These are phyloP conservation scores for Geopemphigus sp. DNA, from an alignment of 1,140 invertebrate genomes.

Conservation along the genomic window DNA sequence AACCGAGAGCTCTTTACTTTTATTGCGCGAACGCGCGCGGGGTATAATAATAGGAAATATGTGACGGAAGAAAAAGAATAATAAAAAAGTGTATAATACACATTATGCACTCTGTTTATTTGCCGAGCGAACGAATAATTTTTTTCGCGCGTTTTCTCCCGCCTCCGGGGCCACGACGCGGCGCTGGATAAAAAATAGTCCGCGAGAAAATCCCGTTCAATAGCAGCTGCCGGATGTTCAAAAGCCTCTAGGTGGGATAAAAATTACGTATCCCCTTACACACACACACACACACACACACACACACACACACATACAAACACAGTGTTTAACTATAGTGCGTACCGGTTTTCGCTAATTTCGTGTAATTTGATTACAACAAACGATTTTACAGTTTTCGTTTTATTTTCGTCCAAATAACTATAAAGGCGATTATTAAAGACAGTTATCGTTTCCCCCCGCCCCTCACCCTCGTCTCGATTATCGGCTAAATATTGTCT, in stretches of 20 bases:
- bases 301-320: no score
- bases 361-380: no score
- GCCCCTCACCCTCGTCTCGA: no score
- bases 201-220: slow-evolving; percentile 37
- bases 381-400: no score
- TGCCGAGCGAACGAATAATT: neutral
- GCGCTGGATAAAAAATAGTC: neutral
- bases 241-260: neutral
- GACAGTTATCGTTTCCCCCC: no score
- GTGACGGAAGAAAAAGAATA: slow-evolving; percentile 1
- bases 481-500: no score
- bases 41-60: slow-evolving; percentile 21
- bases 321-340: no score
- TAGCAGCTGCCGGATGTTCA: slow-evolving; percentile 40
- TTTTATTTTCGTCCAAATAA: no score
- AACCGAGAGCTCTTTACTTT: slow-evolving; percentile 2
- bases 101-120: slow-evolving; percentile 39
- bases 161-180: slow-evolving; percentile 3
- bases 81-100: neutral
- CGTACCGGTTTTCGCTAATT: no score
- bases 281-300: no score
- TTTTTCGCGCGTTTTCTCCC: slow-evolving; percentile 2
- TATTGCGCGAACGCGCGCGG: neutral
- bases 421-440: no score
- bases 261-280: no score